Percentiles rank a stretch among this genome's conserved stretches.
Evolutionary conservation across 2,888 invertebrate genomes (phyloP).

Genomic region (Eupeodes luniger): DNA sequence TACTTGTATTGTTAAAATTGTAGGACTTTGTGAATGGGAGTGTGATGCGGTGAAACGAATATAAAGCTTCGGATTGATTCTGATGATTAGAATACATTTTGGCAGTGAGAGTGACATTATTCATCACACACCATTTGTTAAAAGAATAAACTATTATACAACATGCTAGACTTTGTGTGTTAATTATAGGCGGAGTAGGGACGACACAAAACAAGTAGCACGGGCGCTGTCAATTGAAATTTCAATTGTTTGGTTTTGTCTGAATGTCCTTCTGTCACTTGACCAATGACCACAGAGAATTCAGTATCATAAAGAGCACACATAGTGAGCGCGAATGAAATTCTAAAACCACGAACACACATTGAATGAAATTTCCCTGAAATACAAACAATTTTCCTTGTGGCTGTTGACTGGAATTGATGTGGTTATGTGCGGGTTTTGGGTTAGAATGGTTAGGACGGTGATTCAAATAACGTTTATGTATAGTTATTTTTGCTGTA

Average conservation of each 20-base stretch:
- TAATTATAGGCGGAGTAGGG: conserved; percentile 13
- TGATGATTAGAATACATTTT: too few species aligned
- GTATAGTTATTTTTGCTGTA: too few species aligned
- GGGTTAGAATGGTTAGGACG: too few species aligned
- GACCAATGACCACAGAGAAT: conserved; percentile 39
- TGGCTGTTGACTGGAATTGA: conserved; percentile 12
- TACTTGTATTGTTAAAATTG: too few species aligned
- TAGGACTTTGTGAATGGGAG: too few species aligned
- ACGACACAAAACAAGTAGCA: not conserved
- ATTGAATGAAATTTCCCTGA: conserved; percentile 32
- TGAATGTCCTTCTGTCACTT: conserved; percentile 38
- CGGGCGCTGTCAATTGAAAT: conserved; percentile 41
- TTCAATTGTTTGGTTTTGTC: conserved; percentile 17
- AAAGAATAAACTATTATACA: not conserved
- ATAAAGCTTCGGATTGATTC: too few species aligned
- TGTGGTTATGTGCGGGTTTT: not conserved
- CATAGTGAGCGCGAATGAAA: not conserved
- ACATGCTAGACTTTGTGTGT: conserved; percentile 5
- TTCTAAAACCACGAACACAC: conserved; percentile 32
- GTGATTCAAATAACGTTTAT: too few species aligned
- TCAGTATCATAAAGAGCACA: not conserved
- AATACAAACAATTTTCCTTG: conserved; percentile 41
- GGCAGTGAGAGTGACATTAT: too few species aligned
- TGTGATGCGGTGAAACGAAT: too few species aligned
- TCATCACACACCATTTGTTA: not conserved